These are phyloP conservation scores for Macrotrachela quadricornifera DNA, from an alignment of 1,140 invertebrate genomes.

Conservation along the genomic window DNA sequence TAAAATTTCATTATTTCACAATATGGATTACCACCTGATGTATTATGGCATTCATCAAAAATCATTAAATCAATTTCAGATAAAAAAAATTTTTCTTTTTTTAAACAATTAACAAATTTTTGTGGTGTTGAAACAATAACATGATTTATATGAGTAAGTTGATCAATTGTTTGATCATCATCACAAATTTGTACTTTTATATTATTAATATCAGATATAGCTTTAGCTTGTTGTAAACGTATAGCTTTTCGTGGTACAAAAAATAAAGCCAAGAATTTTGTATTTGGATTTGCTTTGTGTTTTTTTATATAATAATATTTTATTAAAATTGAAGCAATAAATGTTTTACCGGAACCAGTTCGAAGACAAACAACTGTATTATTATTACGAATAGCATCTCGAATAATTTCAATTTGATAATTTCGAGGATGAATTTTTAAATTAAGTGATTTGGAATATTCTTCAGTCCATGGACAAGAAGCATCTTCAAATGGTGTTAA, in stretches of 20 bases:
- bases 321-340: neutral
- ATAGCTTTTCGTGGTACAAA: neutral
- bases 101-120: slow-evolving; percentile 1
- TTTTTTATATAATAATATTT: neutral
- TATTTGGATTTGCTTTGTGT: neutral
- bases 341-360: slow-evolving; percentile 3
- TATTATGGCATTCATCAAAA: slow-evolving; percentile 5
- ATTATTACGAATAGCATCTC: too few species aligned
- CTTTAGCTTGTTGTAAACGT: neutral
- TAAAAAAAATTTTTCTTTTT: neutral
- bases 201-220: neutral
- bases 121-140: neutral
- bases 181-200: too few species aligned
- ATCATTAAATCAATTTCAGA: neutral
- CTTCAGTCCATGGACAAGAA: too few species aligned
- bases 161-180: too few species aligned
- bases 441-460: too few species aligned
- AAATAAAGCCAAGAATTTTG: neutral
- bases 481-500: too few species aligned
- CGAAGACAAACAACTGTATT: slow-evolving; percentile 1
- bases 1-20: slow-evolving; percentile 6
- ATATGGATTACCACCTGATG: neutral
- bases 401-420: too few species aligned
- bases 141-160: too few species aligned
- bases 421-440: too few species aligned